These are phyloP conservation scores for Apotomis turbidana DNA, from an alignment of 2,888 invertebrate species.

Conservation along the genomic window DNA sequence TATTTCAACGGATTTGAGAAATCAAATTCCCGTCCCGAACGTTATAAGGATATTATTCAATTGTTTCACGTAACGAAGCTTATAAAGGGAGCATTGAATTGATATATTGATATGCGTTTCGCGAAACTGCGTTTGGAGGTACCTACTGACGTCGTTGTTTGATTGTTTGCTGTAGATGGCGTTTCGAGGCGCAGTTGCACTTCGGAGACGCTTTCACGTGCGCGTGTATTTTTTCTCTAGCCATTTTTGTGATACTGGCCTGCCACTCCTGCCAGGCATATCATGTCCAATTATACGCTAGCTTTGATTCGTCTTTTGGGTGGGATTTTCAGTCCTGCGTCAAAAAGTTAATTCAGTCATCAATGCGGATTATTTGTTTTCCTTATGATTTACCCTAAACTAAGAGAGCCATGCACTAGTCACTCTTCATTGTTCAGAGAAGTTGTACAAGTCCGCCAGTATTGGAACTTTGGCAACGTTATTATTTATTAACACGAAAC, in stretches of 20 bases:
- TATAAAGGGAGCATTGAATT: constrained; percentile 20
- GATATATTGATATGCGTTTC: constrained; percentile 19
- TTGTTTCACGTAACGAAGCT: constrained; percentile 14
- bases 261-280: too few species aligned
- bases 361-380: not conserved
- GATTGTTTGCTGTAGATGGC: constrained; percentile 22
- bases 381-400: constrained; percentile 1
- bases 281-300: too few species aligned
- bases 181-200: constrained; percentile 58
- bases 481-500: constrained; percentile 2
- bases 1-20: constrained; percentile 19
- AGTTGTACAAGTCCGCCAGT: not conserved
- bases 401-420: not conserved
- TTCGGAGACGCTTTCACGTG: constrained; percentile 55
- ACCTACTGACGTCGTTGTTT: not conserved
- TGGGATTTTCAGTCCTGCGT: too few species aligned
- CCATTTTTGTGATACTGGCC: not conserved
- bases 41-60: constrained; percentile 28
- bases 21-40: constrained; percentile 28
- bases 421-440: not conserved
- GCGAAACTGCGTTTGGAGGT: constrained; percentile 15
- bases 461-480: not conserved
- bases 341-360: too few species aligned
- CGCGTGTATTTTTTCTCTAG: constrained; percentile 49
- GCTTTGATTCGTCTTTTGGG: too few species aligned